Conservation (phyloP, 2,888 invertebrate species). For the Drosophila tripunctata region DNA sequence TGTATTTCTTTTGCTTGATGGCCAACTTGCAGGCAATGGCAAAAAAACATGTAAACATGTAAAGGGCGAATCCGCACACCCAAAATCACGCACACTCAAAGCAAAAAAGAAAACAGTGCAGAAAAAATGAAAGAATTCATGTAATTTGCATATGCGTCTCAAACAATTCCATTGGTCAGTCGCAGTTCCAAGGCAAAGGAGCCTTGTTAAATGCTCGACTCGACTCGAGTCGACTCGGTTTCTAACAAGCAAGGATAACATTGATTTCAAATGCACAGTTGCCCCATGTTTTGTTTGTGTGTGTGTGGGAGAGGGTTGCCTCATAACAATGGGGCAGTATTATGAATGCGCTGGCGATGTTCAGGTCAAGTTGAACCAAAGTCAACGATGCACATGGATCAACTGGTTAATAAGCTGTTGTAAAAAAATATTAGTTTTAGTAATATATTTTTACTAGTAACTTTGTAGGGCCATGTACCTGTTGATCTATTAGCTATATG, state of each 20-base stretch:
- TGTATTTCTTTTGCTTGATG: constrained; percentile 41
- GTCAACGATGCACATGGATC: constrained; percentile 32
- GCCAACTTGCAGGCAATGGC: constrained; percentile 44
- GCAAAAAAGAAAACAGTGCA: not conserved
- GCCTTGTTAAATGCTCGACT: constrained; percentile 46
- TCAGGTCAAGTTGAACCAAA: constrained; percentile 68
- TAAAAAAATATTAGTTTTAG: no score
- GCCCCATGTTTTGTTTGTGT: not conserved
- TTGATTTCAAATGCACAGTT: constrained; percentile 44
- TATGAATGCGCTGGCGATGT: constrained; percentile 53
- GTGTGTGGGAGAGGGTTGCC: constrained; percentile 1
- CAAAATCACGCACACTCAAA: constrained; percentile 48
- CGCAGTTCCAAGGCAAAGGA: constrained; percentile 50
- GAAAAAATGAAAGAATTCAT: not conserved
- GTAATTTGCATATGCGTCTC: constrained; percentile 58
- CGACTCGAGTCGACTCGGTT: constrained; percentile 36
- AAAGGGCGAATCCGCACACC: constrained; percentile 48
- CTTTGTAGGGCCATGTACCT: no score
- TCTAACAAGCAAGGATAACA: constrained; percentile 41
- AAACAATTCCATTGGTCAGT: constrained; percentile 14
- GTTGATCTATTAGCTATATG: no score
- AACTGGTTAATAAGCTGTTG: not conserved
- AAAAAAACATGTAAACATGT: constrained; percentile 48
- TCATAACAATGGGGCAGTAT: constrained; percentile 55
- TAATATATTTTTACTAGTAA: no score